Percentiles rank a stretch among this genome's conserved stretches.
Conservation (phyloP, 1,140 invertebrate genomes). For the Lamellibrachia luymesi region DNA sequence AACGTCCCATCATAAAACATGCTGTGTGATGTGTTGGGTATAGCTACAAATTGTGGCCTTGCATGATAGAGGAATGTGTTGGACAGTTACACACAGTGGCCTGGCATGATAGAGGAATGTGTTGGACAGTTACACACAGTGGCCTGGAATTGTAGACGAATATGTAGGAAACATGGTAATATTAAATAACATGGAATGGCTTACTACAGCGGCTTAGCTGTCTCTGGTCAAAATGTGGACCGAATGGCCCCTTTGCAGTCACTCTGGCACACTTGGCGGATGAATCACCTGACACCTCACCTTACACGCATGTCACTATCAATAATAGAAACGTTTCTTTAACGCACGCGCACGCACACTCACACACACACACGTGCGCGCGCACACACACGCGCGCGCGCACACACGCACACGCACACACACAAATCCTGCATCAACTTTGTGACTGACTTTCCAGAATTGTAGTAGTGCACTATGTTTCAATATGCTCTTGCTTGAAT, state of each 20-base stretch:
- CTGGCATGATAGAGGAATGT: not conserved
- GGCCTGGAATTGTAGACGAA: too few species aligned
- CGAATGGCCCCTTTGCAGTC: not conserved
- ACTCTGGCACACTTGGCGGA: not conserved
- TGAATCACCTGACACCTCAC: not conserved
- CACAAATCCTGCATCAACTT: not conserved
- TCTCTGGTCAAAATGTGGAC: not conserved
- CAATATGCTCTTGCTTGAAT: too few species aligned
- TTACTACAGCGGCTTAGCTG: not conserved
- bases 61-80: not conserved
- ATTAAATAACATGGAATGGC: not conserved
- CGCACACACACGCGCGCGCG: not conserved
- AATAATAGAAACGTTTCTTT: not conserved
- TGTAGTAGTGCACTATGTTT: too few species aligned
- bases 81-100: too few species aligned
- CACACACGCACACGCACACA: not conserved
- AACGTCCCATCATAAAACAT: not conserved
- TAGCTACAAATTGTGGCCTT: too few species aligned
- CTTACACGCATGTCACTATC: not conserved
- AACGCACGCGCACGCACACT: not conserved
- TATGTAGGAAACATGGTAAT: not conserved
- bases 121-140: not conserved
- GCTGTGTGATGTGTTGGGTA: too few species aligned
- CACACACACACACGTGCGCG: not conserved
- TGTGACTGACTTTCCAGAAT: too few species aligned